Evolutionary conservation across 1,140 invertebrate species (phyloP), one percentile per base, ranked within the genome.

Genomic region (Drosophila willistoni): DNA sequence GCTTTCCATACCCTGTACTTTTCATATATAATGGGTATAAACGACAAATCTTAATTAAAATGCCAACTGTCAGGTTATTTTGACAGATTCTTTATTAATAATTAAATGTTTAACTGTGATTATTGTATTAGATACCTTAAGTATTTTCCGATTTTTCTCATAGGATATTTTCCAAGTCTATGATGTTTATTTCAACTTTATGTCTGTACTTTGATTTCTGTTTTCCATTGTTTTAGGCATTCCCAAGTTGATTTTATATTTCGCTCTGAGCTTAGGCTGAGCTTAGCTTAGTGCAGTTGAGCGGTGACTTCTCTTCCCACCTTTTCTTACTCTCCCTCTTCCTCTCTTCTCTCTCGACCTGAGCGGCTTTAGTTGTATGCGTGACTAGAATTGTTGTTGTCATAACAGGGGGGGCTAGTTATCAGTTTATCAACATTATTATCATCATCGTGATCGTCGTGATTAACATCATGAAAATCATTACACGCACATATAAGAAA

Each of bases 251-350:
- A 22, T 57, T 42, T 42, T 10, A 7, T 36, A 29, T 29, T 29
- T 12, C 34, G 29, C 42, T 3, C n/a, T 17, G 42, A 64, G 68
- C 56, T 47, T 51, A 64, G 41, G 34, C 64, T 71, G 70, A 86
- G 72, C 83, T 61, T 75, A 64, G 83, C 83, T 86, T 66, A 87
- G 79, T 87, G 79, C 56, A 79, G 83, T 87, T 79, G 71, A 85
- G 82, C 82, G 66, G 41, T 56, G 61, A 55, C 70, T 56, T 41
- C 57, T 56, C 54, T 55, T 62, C 61, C 71, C 14, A 29, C 22
- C 5, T 2, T n/a, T 29, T 17, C n/a, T 57, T 25, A 17, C 36
- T 22, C 57, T 34, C 22, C 34, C 14, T 54, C n/a, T 22, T 22
- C 19, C 19, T 22, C 25, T 12, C 13, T 10, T 33, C 36, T 61